A percentile compares a stretch with the other conserved stretches of the same genome.
Conservation (phyloP, 2,113 vertebrate genomes). For the Clarias batrachus region DNA sequence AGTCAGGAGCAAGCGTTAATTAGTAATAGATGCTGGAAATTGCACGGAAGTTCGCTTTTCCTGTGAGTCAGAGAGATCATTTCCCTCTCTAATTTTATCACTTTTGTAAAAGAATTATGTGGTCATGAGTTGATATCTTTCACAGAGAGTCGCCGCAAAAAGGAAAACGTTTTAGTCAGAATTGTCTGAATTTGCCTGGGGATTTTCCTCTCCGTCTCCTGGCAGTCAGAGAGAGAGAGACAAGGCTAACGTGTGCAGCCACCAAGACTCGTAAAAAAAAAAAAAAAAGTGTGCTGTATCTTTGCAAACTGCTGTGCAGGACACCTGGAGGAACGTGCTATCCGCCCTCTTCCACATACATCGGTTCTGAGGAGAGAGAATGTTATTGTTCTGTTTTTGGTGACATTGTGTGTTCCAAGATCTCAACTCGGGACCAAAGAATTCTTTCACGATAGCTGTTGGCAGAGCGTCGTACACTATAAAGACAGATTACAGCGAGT, state of each 20-base stretch:
- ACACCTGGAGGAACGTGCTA: background rate
- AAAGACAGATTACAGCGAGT: background rate
- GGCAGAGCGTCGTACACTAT: background rate
- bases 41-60: background rate
- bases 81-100: background rate
- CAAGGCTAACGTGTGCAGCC: background rate
- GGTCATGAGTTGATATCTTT: background rate
- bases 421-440: background rate
- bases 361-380: background rate
- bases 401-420: background rate
- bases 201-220: background rate
- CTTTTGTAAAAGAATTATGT: background rate
- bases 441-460: background rate
- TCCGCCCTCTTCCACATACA: background rate
- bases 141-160: background rate
- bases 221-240: background rate
- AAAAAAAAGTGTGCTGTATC: background rate
- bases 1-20: no score
- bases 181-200: background rate
- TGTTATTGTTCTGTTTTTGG: background rate
- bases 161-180: background rate
- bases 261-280: background rate
- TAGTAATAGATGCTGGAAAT: background rate
- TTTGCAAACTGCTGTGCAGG: background rate
- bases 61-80: background rate